A percentile compares a stretch with the other conserved stretches of the same genome.
Evolutionary conservation across 2,797 vertebrate species (phyloP).

Genomic region (Pipistrellus nathusii): DNA sequence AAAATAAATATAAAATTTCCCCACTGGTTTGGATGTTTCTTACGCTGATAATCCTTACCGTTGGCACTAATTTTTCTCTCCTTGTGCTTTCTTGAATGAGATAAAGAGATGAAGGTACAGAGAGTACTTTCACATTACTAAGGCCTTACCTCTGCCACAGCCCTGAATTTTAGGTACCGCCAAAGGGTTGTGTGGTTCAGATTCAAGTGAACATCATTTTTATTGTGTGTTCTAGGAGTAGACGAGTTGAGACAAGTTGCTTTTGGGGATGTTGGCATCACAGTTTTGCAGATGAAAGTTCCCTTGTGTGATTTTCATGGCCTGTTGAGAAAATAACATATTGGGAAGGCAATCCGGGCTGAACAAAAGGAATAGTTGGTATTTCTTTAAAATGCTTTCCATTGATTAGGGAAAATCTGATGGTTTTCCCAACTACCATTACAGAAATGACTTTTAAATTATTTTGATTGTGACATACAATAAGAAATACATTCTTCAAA

Average conservation of each 20-base stretch:
- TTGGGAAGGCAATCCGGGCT: neutral
- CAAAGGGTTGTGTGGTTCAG: neutral
- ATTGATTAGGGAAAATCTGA: slow-evolving; percentile 11
- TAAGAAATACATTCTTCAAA: slow-evolving; percentile 45
- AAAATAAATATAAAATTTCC: neutral
- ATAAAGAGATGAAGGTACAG: neutral
- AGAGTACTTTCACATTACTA: neutral
- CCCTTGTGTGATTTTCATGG: slow-evolving; percentile 8
- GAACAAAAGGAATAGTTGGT: neutral
- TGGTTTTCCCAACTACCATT: neutral
- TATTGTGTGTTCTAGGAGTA: neutral
- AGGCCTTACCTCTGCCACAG: neutral
- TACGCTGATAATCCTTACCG: neutral
- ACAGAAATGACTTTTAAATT: slow-evolving; percentile 51
- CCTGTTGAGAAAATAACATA: slow-evolving; percentile 17
- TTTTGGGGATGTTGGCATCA: neutral
- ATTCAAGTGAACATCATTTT: neutral
- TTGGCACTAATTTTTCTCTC: neutral
- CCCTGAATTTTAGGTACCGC: neutral
- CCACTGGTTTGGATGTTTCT: neutral
- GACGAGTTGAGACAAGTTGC: neutral
- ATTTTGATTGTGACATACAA: slow-evolving; percentile 33
- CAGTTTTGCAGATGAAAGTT: neutral
- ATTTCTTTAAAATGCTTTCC: slow-evolving; percentile 48
- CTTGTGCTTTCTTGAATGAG: neutral